Evolutionary conservation across 2,113 vertebrate genomes (phyloP).

Genomic region (Pteronura brasiliensis): DNA sequence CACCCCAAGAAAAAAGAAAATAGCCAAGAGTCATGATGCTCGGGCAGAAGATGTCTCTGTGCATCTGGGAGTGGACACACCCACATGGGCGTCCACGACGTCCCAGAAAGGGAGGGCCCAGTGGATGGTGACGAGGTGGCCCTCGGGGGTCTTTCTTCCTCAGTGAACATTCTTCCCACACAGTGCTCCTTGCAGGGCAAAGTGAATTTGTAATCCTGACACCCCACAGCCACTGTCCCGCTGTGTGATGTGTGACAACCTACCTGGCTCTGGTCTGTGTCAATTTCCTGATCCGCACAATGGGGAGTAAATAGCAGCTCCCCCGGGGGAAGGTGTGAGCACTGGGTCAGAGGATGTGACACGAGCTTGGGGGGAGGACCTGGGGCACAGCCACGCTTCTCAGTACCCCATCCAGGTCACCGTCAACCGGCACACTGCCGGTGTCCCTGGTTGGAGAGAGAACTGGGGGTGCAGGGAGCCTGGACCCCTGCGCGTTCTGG

Average conservation of each 20-base stretch:
- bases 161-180: rapidly evolving
- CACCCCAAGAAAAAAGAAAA: not conserved
- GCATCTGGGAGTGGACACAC: rapidly evolving
- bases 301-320: no score
- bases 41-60: not conserved
- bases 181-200: rapidly evolving
- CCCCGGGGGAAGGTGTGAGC: rapidly evolving
- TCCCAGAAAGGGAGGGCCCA: rapidly evolving
- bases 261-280: not conserved
- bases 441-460: not conserved
- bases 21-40: not conserved
- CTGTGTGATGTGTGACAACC: rapidly evolving
- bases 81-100: rapidly evolving
- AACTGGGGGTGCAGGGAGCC: rapidly evolving
- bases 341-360: rapidly evolving
- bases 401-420: not conserved
- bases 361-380: rapidly evolving
- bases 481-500: rapidly evolving
- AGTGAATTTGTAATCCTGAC: not conserved
- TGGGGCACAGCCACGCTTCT: rapidly evolving
- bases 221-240: rapidly evolving
- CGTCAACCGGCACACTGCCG: rapidly evolving
- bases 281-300: no score
- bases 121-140: not conserved
- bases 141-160: not conserved